A percentile compares a stretch with the other conserved stretches of the same genome.
phyloP scores from a whole-genome alignment of 2,113 vertebrate species.

The Martes martes region DNA sequence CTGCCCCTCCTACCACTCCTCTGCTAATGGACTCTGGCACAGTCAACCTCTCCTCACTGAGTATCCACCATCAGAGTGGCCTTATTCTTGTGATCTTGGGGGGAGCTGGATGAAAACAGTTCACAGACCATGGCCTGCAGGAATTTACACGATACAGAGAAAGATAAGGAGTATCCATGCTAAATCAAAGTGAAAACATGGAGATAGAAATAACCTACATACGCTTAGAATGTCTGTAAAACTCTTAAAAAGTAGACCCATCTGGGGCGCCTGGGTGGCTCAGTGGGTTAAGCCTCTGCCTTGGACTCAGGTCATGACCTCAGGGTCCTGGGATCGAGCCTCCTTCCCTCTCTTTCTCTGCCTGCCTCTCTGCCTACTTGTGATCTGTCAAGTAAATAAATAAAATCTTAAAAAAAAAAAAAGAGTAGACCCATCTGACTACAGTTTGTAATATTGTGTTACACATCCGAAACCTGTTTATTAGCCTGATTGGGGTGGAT shows the following conservation, averaged over 20 bases:
- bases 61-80: not conserved
- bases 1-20: not conserved
- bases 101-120: not conserved
- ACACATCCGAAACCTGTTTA: not conserved
- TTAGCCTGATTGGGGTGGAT: not conserved
- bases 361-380: too few relatives aligned
- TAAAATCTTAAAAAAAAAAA: too few relatives aligned
- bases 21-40: slow-evolving; percentile 18
- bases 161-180: not conserved
- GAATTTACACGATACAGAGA: not conserved
- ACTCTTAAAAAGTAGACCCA: not conserved
- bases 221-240: not conserved
- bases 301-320: too few relatives aligned
- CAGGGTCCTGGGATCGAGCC: too few relatives aligned
- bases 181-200: not conserved
- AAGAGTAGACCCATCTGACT: not conserved
- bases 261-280: too few relatives aligned
- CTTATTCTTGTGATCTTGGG: not conserved
- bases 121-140: not conserved
- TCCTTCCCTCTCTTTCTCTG: too few relatives aligned
- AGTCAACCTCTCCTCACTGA: not conserved
- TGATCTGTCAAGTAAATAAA: too few relatives aligned
- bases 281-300: too few relatives aligned
- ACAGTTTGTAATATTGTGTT: not conserved
- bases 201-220: not conserved